Evolutionary conservation across 1,140 invertebrate species (phyloP).

Genomic region (Leptinotarsa undecemlineata): DNA sequence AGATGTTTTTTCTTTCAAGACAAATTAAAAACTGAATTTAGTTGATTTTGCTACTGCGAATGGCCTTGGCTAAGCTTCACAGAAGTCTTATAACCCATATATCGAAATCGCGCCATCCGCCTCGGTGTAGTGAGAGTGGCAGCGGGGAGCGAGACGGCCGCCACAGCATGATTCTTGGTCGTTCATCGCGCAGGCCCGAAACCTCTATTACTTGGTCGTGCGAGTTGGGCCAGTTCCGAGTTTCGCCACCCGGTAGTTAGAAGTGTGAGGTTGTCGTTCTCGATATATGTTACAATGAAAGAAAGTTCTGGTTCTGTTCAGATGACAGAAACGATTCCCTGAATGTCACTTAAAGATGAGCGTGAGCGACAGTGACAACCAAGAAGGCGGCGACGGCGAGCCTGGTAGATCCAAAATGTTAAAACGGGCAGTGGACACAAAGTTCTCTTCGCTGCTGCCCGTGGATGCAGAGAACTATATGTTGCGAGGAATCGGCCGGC

Average conservation of each 20-base stretch:
- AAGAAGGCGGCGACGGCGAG: conserved; percentile 31
- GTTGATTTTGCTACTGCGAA: no score
- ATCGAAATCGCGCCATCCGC: conserved; percentile 10
- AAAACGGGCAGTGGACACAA: conserved; percentile 35
- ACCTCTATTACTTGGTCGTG: conserved; percentile 26
- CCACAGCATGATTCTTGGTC: conserved; percentile 22
- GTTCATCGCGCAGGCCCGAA: conserved; percentile 25
- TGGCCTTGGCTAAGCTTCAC: no score
- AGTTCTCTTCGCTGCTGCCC: conserved; percentile 39
- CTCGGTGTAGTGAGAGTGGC: not conserved
- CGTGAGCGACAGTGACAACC: conserved; percentile 39
- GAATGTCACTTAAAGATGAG: conserved; percentile 46
- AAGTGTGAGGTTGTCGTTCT: conserved; percentile 32
- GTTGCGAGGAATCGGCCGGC: conserved; percentile 56
- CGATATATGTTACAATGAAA: conserved; percentile 15
- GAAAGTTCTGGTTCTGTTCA: not conserved
- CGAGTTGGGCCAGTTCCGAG: conserved; percentile 37
- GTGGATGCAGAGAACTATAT: conserved; percentile 69
- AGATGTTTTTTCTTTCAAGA: no score
- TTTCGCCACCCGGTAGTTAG: conserved; percentile 35
- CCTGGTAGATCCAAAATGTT: conserved; percentile 42
- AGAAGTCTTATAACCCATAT: no score
- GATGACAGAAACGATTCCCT: conserved; percentile 23
- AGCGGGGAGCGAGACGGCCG: conserved; percentile 18
- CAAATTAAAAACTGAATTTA: no score